Percentiles rank a stretch among this genome's conserved stretches.
phyloP scores from a whole-genome alignment of 2,888 invertebrate species.

The Eupithecia subfuscata region DNA sequence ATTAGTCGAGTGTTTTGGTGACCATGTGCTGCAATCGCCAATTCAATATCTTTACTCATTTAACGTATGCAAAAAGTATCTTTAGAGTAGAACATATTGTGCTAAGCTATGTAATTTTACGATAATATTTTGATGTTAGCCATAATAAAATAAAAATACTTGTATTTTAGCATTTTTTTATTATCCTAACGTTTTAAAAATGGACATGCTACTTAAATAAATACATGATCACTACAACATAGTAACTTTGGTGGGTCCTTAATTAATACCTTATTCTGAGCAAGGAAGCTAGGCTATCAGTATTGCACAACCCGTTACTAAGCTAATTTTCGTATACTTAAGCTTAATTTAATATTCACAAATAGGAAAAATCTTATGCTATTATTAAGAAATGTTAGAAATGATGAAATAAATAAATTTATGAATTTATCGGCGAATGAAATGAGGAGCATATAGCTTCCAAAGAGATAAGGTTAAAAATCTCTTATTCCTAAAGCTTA shows the following conservation, averaged over 20 bases:
- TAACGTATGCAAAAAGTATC: neutral
- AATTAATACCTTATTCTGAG: neutral
- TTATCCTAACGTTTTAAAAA: neutral
- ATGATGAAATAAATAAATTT: no score
- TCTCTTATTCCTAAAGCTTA: neutral
- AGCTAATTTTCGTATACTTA: slow-evolving; percentile 1
- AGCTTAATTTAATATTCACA: neutral
- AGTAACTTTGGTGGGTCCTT: neutral
- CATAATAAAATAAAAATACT: neutral
- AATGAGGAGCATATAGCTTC: neutral
- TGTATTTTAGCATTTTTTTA: neutral
- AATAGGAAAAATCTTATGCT: neutral
- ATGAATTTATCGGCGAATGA: neutral
- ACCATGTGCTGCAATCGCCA: neutral
- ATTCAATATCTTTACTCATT: neutral
- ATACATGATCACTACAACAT: neutral
- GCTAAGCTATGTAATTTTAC: neutral
- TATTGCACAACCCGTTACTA: slow-evolving; percentile 5
- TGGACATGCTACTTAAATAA: neutral
- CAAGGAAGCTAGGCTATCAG: neutral
- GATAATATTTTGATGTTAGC: neutral
- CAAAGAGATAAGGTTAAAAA: neutral
- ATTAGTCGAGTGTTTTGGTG: neutral
- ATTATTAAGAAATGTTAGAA: neutral
- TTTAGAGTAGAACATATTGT: neutral